A percentile compares a stretch with the other conserved stretches of the same genome.
Conservation (phyloP, 1,140 invertebrate genomes). For the Orchesella cincta region DNA sequence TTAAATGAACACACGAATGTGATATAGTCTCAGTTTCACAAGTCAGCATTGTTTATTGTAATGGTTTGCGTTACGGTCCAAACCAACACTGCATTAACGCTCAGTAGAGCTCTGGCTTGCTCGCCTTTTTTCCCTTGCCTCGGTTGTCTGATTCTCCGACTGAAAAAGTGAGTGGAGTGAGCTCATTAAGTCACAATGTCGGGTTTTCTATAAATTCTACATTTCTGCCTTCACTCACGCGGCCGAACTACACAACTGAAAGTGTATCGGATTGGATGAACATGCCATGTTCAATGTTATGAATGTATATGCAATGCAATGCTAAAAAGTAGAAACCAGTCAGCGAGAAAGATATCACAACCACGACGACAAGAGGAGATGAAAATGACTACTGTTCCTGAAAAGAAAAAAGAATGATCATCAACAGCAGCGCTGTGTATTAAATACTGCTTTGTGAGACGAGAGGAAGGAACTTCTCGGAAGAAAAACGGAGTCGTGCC, state of each 20-base stretch:
- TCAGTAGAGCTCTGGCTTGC: background rate
- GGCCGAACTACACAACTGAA: background rate
- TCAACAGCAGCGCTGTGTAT: too few relatives aligned
- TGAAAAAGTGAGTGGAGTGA: background rate
- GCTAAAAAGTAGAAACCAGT: background rate
- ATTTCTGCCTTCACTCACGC: background rate
- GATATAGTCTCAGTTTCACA: too few relatives aligned
- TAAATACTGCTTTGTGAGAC: too few relatives aligned
- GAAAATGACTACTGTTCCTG: background rate
- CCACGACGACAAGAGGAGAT: background rate
- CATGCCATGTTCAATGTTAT: background rate
- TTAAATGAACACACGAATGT: too few relatives aligned
- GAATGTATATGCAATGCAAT: background rate
- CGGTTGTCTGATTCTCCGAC: background rate
- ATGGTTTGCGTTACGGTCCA: conserved; percentile 25
- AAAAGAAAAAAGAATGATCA: background rate
- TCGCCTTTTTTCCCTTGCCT: background rate
- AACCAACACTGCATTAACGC: conserved; percentile 12
- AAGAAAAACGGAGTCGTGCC: too few relatives aligned
- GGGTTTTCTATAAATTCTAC: background rate
- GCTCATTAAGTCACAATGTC: conserved; percentile 19
- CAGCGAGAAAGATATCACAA: conserved; percentile 10
- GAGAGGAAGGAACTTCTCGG: too few relatives aligned
- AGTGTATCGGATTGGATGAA: background rate
- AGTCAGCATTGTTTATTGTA: conserved; percentile 4